Percentiles rank a stretch among this genome's conserved stretches.
Conservation (phyloP, 2,113 vertebrate species). For the Thermophis baileyi region DNA sequence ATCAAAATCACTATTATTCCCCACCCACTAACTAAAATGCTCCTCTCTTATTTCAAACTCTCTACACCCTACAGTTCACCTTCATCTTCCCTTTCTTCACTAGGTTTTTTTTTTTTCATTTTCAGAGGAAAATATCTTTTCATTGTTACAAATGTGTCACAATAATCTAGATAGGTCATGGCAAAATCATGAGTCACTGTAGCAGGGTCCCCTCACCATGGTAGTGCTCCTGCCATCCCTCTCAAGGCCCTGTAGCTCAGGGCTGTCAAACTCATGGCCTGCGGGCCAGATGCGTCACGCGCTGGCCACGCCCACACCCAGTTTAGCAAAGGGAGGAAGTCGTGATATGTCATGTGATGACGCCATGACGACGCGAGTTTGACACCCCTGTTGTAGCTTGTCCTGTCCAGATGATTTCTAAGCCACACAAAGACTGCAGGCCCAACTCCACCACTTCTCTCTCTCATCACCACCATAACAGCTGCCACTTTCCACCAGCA, state of each 20-base stretch:
- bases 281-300: no score
- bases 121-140: not conserved
- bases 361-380: no score
- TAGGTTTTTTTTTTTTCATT: not conserved
- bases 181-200: not conserved
- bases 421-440: not conserved
- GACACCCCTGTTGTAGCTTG: not conserved
- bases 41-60: not conserved
- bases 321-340: no score
- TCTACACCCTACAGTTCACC: not conserved
- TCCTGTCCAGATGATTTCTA: not conserved
- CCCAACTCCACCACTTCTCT: not conserved
- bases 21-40: not conserved
- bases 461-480: not conserved
- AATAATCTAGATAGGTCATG: not conserved
- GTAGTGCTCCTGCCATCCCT: not conserved
- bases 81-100: not conserved
- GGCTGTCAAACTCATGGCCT: no score
- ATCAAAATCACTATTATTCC: not conserved
- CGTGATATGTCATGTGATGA: no score
- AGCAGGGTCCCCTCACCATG: not conserved
- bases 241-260: not conserved
- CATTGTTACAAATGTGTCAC: not conserved
- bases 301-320: no score
- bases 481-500: not conserved